phyloP scores from a whole-genome alignment of 2,888 invertebrate genomes.

The Pseudanteris insignis region DNA sequence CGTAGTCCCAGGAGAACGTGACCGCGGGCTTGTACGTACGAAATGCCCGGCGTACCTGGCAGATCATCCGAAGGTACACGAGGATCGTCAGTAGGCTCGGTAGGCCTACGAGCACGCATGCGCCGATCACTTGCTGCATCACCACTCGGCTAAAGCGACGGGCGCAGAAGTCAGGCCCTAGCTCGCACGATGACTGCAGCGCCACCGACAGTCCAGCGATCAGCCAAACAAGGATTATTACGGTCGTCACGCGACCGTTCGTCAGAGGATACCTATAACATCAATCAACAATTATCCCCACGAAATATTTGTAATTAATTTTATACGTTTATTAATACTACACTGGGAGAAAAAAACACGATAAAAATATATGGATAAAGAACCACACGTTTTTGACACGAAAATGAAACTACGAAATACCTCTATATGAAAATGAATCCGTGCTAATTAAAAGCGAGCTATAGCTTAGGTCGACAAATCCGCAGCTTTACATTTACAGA shows the following conservation, averaged over 20 bases:
- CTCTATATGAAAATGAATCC: no score
- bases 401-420: no score
- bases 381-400: no score
- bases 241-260: constrained; percentile 68
- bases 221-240: constrained; percentile 71
- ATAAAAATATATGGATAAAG: no score
- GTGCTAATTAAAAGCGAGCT: no score
- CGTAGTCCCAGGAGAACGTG: no score
- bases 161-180: constrained; percentile 77
- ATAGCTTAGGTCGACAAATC: no score
- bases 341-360: no score
- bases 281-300: neutral
- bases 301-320: no score
- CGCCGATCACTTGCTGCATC: constrained; percentile 70
- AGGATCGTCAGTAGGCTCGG: constrained; percentile 71
- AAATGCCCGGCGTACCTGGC: constrained; percentile 68
- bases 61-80: constrained; percentile 69
- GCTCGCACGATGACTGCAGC: constrained; percentile 71
- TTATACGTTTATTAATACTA: no score
- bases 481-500: no score
- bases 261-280: constrained; percentile 67
- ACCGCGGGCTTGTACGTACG: constrained; percentile 73
- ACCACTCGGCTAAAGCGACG: constrained; percentile 69
- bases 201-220: constrained; percentile 70
- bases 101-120: constrained; percentile 70